Conservation (phyloP, 2,113 vertebrate species). For the Pterocles orientalis region DNA sequence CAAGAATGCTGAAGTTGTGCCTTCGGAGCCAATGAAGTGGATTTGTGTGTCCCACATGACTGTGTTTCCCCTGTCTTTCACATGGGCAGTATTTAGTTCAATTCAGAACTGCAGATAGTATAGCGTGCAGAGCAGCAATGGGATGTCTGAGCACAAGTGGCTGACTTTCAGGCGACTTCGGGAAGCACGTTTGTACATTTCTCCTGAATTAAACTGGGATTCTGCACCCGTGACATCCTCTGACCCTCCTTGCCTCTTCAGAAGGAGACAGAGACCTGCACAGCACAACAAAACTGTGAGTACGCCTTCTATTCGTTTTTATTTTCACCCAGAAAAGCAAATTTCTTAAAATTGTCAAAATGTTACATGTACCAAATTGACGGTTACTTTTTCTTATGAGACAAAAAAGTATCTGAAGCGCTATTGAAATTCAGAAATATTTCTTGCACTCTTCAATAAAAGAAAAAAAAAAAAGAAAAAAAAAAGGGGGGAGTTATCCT, state of each 20-base stretch:
- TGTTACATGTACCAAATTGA: not conserved
- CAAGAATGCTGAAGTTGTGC: constrained; percentile 79
- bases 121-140: constrained; percentile 76
- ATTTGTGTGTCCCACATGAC: constrained; percentile 84
- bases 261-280: constrained; percentile 2
- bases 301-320: constrained; percentile 34
- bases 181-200: constrained; percentile 45
- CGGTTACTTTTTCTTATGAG: not conserved
- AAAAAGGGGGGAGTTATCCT: not conserved
- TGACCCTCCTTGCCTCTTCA: not conserved
- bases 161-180: constrained; percentile 65
- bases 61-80: constrained; percentile 79
- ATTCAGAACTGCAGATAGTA: constrained; percentile 84
- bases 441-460: constrained; percentile 27
- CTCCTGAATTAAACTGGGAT: constrained; percentile 29
- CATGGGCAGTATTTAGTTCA: constrained; percentile 80
- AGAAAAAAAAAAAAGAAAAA: not conserved
- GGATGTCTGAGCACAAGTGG: constrained; percentile 76
- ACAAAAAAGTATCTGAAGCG: not conserved
- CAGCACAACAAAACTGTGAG: constrained; percentile 69
- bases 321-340: constrained; percentile 20
- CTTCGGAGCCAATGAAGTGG: constrained; percentile 82
- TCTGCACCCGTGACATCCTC: constrained; percentile 65
- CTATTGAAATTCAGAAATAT: not conserved
- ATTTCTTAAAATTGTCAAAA: constrained; percentile 5